Base-by-base conservation (phyloP, 2,797 vertebrate genomes). In the Poeciliopsis turneri region DNA sequence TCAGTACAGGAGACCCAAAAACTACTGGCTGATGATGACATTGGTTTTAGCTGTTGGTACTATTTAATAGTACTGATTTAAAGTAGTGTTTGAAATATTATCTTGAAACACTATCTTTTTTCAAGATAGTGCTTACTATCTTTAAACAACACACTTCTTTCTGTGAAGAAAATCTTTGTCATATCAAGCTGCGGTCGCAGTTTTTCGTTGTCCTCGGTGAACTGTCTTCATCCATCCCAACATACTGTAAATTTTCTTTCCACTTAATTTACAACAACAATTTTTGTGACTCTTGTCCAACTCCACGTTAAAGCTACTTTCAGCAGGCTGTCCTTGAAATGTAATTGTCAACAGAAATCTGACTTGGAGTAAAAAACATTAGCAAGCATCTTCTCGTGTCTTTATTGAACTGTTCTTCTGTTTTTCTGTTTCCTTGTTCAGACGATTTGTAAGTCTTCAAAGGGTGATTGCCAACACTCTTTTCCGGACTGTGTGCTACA, bases 401-500 rank as follows among this genome's bases (percentile, higher is more conserved):
- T 49, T 12, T 25, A 39, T 41, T 10, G 43, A 15, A 30, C 53
- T 59, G 25, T 41, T 55, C 43, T 16, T 33, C 53, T 73, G 3
- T 36, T 77, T 36, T 33, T 33, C 53, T 75, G 2, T 71, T 43
- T 82, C n/a, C 25, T 82, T 47, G 47, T 85, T 57, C 49, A 98
- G 97, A 47, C 94, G 86, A 39, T 97, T 96, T 51, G 83, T 90
- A 59, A 96, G 97, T 87, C 96, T 96, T 90, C 96, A 97, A 83
- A 96, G 96, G 94, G 91, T 99, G 81, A 93, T 96, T 46, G 93
- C 95, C 77, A 97, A 97, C 88, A 97, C 97, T 0, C 79, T 96
- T 73, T 97, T 98, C 90, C 95, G 93, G 80, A 96, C 95, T 2
- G 96, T 97, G 41, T 98, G 97, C 84, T 99, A 97, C 91, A 96